Evolutionary conservation across 1,140 invertebrate genomes (phyloP).

Genomic region (Trinorchestia longiramus): DNA sequence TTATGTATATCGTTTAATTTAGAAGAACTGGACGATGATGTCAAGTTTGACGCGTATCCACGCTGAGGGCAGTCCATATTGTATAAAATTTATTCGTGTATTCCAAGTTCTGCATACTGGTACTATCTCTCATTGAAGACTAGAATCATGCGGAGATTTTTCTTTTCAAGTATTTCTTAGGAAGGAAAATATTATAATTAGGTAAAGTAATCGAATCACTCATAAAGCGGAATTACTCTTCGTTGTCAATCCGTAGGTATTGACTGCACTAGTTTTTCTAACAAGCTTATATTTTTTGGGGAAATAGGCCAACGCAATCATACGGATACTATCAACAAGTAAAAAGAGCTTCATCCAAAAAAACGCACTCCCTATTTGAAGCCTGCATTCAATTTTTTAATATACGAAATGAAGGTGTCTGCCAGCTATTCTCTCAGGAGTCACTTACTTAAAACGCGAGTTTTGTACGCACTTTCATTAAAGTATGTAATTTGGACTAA

Average conservation of each 20-base stretch:
- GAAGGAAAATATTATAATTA: neutral
- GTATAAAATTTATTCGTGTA: too few species aligned
- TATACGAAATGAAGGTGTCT: too few species aligned
- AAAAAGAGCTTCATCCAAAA: neutral
- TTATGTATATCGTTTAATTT: neutral
- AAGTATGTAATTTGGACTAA: neutral
- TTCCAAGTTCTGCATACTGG: too few species aligned
- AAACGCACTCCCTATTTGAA: neutral
- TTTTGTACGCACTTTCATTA: neutral
- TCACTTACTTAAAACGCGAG: too few species aligned
- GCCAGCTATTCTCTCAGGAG: too few species aligned
- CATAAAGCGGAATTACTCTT: neutral
- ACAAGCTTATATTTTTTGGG: neutral
- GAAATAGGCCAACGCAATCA: neutral
- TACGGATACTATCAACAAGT: neutral
- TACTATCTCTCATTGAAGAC: too few species aligned
- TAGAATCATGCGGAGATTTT: too few species aligned
- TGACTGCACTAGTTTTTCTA: neutral
- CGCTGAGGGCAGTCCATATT: neutral
- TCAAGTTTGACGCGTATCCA: neutral
- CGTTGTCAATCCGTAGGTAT: neutral
- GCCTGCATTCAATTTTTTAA: too few species aligned
- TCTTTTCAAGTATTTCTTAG: neutral
- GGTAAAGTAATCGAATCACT: neutral
- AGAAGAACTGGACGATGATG: neutral